Evolutionary conservation across 2,888 invertebrate species (phyloP), one percentile per base, ranked within the genome.

Genomic region (Nomada flava): DNA sequence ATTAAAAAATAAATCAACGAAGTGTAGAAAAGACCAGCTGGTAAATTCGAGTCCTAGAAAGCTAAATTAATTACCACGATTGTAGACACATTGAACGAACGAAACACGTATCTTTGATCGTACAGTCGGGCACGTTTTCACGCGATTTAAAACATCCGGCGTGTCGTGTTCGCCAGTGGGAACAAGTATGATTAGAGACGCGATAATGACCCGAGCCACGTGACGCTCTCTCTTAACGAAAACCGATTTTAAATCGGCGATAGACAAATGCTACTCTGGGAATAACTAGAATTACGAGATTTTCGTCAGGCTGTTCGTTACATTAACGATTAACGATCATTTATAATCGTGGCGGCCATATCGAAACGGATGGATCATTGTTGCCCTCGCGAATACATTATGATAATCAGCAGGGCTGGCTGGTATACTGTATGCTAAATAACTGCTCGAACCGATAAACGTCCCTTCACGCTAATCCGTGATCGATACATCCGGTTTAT

Each of bases 281-380:
- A 85, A 76, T 69, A 71, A 78, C 79, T 55, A 72, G 74, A 85
- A 75, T 85, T 84, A 82, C 70, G 79, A 69, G 76, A 84, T 64
- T 74, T 80, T 71, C 82, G 69, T 68, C 84, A 70, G 70, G 68
- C 76, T 74, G 78, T 84, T 83, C 76, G 84, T 84, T 84, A 75
- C 73, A 82, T 79, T 82, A 69, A 74, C 76, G 72, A 84, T 82
- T 67, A 76, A 83, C 81, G 70, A n/a, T 15, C 78, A 82, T 83
- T 82, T 82, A 74, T 76, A 77, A 59, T 68, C 29, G 57, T 23
- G 57, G 20, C 36, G 11, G 42, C 23, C 47, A 47, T 26, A 64
- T 20, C 42, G 72, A 55, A 82, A 67, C 64, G 59, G 71, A 82
- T 69, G 76, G 83, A 82, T 77, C 83, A 77, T 74, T 77, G 76